phyloP scores from a whole-genome alignment of 2,888 invertebrate genomes.

The Ichneumoninae sp. region DNA sequence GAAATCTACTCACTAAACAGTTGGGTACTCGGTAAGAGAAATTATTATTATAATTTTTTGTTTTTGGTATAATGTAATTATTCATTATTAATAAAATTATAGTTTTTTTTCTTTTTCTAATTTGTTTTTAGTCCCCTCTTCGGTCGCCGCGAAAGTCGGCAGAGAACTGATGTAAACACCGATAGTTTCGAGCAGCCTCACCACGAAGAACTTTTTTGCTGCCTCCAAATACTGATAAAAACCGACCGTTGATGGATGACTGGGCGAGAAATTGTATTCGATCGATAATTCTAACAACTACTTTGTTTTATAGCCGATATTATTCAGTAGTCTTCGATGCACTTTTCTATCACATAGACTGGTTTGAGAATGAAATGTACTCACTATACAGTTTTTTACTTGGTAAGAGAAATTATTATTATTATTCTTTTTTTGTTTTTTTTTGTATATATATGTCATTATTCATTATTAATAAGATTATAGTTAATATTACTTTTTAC shows the following conservation, averaged over 20 bases:
- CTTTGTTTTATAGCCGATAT: too few relatives aligned
- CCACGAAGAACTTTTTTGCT: slow-evolving; percentile 3
- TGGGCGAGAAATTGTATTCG: slow-evolving; percentile 9
- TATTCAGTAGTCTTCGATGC: not conserved
- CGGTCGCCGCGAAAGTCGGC: slow-evolving; percentile 15
- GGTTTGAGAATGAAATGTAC: not conserved
- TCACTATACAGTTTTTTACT: not conserved
- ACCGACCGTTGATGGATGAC: slow-evolving; percentile 49
- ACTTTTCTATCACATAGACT: not conserved
- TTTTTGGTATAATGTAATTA: not conserved
- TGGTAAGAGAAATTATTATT: slow-evolving; percentile 38
- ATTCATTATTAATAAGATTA: slow-evolving; percentile 48
- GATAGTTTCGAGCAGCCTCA: slow-evolving; percentile 17
- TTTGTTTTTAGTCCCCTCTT: not conserved
- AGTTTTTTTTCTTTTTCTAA: slow-evolving; percentile 21
- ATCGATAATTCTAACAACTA: not conserved
- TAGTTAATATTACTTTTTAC: slow-evolving; percentile 54
- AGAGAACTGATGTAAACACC: slow-evolving; percentile 29
- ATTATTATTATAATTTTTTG: slow-evolving; percentile 34
- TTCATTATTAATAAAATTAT: too few relatives aligned
- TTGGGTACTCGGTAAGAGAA: slow-evolving; percentile 23
- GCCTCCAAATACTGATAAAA: slow-evolving; percentile 14
- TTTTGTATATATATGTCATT: slow-evolving; percentile 35
- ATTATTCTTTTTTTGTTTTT: not conserved
- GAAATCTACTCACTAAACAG: not conserved